Percentiles rank a stretch among this genome's conserved stretches.
These are phyloP conservation scores for Neotoxoptera formosana DNA, from an alignment of 1,140 invertebrate species.

Conservation along the genomic window DNA sequence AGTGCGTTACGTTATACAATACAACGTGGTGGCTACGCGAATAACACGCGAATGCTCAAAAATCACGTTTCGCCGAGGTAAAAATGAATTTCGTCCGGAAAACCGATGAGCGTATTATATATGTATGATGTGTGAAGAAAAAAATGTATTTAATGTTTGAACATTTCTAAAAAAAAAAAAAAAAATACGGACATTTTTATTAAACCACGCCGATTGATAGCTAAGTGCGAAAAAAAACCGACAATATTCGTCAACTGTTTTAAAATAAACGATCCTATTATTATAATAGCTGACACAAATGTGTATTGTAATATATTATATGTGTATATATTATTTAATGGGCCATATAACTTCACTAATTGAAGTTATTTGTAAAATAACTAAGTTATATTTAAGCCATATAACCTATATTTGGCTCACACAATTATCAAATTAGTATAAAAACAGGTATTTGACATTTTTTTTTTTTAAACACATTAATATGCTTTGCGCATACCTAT, in stretches of 20 bases:
- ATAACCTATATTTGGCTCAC: neutral
- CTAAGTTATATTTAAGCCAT: neutral
- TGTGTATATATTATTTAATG: neutral
- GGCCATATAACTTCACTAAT: neutral
- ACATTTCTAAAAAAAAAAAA: neutral
- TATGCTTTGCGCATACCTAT: neutral
- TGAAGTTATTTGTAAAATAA: neutral
- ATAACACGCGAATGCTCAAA: neutral
- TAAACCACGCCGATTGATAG: conserved; percentile 18
- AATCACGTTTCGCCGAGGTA: neutral
- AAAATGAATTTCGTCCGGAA: neutral
- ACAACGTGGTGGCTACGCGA: too few relatives aligned
- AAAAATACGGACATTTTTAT: conserved; percentile 22
- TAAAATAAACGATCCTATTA: conserved; percentile 17
- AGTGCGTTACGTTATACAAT: neutral
- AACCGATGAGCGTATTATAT: neutral
- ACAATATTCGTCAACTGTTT: neutral
- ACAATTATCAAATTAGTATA: neutral
- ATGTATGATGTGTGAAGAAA: neutral
- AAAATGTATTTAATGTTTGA: neutral
- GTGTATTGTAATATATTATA: neutral
- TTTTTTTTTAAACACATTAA: neutral
- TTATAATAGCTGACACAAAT: neutral
- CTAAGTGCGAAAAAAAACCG: neutral
- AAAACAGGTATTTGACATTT: neutral